Conservation (phyloP, 2,113 vertebrate species). For the Neodontobutis hainanensis region DNA sequence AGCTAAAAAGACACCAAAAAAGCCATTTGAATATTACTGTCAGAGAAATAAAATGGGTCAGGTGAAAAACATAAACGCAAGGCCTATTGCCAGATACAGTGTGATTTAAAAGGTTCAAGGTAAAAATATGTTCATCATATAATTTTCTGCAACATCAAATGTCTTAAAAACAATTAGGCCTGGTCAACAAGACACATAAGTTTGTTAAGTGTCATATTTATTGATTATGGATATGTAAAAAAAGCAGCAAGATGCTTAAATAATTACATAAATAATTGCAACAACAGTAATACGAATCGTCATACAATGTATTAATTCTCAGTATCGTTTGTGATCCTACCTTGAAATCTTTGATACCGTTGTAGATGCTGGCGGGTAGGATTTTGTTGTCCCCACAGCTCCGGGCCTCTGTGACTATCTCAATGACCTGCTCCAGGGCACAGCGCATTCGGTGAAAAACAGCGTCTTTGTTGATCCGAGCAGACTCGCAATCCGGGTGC, state of each 20-base stretch:
- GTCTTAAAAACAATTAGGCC: too few relatives aligned
- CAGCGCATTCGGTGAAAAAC: conserved; percentile 96
- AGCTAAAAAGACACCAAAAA: too few relatives aligned
- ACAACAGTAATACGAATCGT: background rate
- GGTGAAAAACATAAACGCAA: too few relatives aligned
- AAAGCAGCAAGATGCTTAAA: background rate
- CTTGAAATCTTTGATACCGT: conserved; percentile 93
- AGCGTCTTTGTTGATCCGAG: conserved; percentile 93
- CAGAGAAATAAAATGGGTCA: too few relatives aligned
- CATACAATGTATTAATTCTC: background rate
- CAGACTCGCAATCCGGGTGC: conserved; percentile 98
- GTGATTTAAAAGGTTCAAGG: too few relatives aligned
- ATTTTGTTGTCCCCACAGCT: conserved; percentile 82
- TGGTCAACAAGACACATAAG: too few relatives aligned
- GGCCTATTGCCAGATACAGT: too few relatives aligned
- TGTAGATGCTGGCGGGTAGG: conserved; percentile 87
- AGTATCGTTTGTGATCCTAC: conserved; percentile 67
- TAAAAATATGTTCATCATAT: too few relatives aligned
- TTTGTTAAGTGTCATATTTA: too few relatives aligned
- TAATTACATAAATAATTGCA: background rate
- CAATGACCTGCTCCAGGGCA: conserved; percentile 95
- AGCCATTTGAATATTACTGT: too few relatives aligned
- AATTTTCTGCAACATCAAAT: too few relatives aligned
- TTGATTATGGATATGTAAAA: too few relatives aligned
- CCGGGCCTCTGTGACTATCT: conserved; percentile 92